phyloP scores from a whole-genome alignment of 2,888 invertebrate species.

The Ochropleura leucogaster region DNA sequence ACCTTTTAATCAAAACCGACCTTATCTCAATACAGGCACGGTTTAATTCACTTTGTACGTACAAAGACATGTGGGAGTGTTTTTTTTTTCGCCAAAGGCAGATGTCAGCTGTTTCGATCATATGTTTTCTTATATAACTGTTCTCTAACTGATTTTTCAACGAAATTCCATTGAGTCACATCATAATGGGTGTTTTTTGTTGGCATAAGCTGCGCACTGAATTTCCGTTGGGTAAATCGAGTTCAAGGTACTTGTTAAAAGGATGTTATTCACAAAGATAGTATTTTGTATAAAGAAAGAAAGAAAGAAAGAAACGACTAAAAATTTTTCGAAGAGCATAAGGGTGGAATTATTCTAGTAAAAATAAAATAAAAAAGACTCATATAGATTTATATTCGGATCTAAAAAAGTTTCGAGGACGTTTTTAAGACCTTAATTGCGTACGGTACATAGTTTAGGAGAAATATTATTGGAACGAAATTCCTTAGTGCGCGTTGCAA shows the following conservation, averaged over 20 bases:
- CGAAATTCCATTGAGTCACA: conserved; percentile 70
- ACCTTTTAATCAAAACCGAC: background rate
- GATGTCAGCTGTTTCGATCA: conserved; percentile 86
- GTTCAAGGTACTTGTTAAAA: conserved; percentile 19
- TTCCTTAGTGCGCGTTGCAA: no score
- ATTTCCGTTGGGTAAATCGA: conserved; percentile 40
- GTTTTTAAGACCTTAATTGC: no score
- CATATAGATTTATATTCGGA: no score
- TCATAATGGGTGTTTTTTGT: conserved; percentile 47
- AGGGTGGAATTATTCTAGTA: no score
- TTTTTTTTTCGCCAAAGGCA: conserved; percentile 71
- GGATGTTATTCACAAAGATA: background rate
- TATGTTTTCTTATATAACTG: conserved; percentile 82
- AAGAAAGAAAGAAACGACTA: no score
- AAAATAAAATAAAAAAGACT: no score
- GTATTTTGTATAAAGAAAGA: no score
- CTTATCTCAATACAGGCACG: accelerated
- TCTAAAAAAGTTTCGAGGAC: no score
- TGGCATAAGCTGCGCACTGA: conserved; percentile 23
- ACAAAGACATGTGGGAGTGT: conserved; percentile 65
- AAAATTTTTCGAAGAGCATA: no score
- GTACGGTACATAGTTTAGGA: no score
- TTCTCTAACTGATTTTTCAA: conserved; percentile 84
- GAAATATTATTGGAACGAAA: no score
- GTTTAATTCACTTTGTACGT: conserved; percentile 1